Base-by-base conservation (phyloP, 1,140 invertebrate species). In the Lepeophtheirus salmonis region DNA sequence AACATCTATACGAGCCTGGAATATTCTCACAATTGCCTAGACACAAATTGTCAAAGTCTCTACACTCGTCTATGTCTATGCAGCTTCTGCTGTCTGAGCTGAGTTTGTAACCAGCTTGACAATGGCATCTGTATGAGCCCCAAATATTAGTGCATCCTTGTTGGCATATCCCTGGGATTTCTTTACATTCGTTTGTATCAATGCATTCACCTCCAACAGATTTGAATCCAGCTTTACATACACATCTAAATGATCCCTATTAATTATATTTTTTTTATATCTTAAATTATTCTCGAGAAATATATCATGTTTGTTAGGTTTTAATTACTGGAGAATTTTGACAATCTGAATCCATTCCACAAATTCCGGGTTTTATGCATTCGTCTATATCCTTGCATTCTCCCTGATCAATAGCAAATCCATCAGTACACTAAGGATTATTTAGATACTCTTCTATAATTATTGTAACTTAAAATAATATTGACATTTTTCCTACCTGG, bases 21-120 rank as follows among this genome's bases (percentile, higher is more conserved):
- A 80, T 79, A 68, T 97, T 97, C 4, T 84, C 75, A 69, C 89
- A 94, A n/a, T 78, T 74, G 0, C 89, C 89, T 60, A 84, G 77
- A 67, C 89, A 92, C 1, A 89, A 68, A 55, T 79, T 78, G 55
- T 57, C 79, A 24, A 79, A 80, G 64, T 82, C 76, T 56, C 76
- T 75, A 68, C 90, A 96, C 69, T 96, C 90, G 69, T 96, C 81
- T 24, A 94, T 77, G 68, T 95, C 90, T 63, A 50, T 25, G 61
- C 69, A 70, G 17, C 62, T 62, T 72, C 79, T 77, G 66, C 86
- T 85, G 65, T 90, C 85, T 0, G 68, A 0, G 53, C 77, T 78
- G 0, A 90, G 68, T 2, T 75, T 75, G 68, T 80, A 89, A 0
- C 88, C 88, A 1, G 72, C 67, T 6, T 81, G 74, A 66, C 87